A percentile compares a stretch with the other conserved stretches of the same genome.
Conservation (phyloP, 2,888 invertebrate species). For the Clostera curtula region DNA sequence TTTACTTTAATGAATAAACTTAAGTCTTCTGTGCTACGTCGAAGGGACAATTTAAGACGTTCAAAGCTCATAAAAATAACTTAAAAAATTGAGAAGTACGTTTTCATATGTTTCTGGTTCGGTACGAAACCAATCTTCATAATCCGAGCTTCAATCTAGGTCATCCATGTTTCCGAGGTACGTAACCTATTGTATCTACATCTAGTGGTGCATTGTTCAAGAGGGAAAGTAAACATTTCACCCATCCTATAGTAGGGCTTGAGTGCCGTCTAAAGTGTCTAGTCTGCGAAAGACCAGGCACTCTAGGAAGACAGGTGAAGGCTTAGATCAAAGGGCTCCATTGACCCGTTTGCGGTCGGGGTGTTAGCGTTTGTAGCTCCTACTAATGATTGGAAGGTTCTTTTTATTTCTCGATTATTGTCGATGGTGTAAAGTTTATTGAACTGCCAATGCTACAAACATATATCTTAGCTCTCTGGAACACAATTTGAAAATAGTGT, state of each 20-base stretch:
- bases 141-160: constrained; percentile 17
- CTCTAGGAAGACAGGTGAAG: constrained; percentile 55
- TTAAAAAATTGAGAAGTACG: too few species aligned
- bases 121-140: constrained; percentile 1
- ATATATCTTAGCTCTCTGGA: too few species aligned
- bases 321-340: constrained; percentile 63
- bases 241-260: constrained; percentile 31
- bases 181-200: constrained; percentile 11
- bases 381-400: constrained; percentile 32
- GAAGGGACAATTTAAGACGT: too few species aligned
- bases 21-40: too few species aligned
- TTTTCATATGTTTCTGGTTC: too few species aligned
- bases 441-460: too few species aligned
- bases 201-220: constrained; percentile 16
- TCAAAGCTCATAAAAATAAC: too few species aligned
- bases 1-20: too few species aligned
- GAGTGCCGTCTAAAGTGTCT: constrained; percentile 46
- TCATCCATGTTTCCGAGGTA: constrained; percentile 12
- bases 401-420: too few species aligned
- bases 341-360: constrained; percentile 57
- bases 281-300: constrained; percentile 57
- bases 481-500: too few species aligned
- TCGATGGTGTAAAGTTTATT: too few species aligned
- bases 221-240: constrained; percentile 44
- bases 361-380: constrained; percentile 36